Evolutionary conservation across 2,113 vertebrate species (phyloP), one percentile per base, ranked within the genome.

Genomic region (Sinosuthora webbiana): DNA sequence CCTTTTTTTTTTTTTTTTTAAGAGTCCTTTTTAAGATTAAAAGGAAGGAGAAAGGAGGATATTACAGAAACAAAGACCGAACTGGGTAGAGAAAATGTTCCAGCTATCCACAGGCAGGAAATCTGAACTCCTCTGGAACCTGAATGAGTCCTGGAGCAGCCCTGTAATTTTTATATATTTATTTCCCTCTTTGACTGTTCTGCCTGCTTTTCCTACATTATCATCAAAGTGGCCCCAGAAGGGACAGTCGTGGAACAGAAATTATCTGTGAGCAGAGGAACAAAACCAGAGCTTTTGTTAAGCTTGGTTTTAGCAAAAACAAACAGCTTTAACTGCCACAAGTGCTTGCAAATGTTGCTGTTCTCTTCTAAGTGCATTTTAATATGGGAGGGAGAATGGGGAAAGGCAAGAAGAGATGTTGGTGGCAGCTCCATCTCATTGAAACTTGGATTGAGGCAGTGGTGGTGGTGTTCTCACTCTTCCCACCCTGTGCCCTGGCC

Each of bases 141-240:
- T 88, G 89, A 49, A 81, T 77, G 89, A 79, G 42, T 84, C 63
- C 35, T 95, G 75, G 68, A 97, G 87, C 56, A 55, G 56, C 52
- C 86, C 94, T 3, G 0, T 96, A 96, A 92, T 95, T 97, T 97
- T 97, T 91, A 93, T 83, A 49, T 73, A 25, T 91, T 91, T 94
- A 41, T 93, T 97, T 91, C 92, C 91, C 77, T 41, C 2, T 57
- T 89, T 87, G 31, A 22, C 75, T 80, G 21, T 42, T 87, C 73
- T 70, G 71, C 23, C 67, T 31, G 10, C 22, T 62, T 96, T 98
- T 97, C 97, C 98, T 97, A 96, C 39, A 47, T 95, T 37, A n/a
- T 83, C 44, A 42, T 91, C 91, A 62, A 94, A 97, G 95, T 69
- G 70, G 62, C 94, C 93, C 90, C 95, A 87, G 89, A 70, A 84